Percentiles rank a stretch among this genome's conserved stretches.
These are phyloP conservation scores for Gnatocerus cornutus DNA, from an alignment of 2,888 invertebrate species.

Conservation along the genomic window DNA sequence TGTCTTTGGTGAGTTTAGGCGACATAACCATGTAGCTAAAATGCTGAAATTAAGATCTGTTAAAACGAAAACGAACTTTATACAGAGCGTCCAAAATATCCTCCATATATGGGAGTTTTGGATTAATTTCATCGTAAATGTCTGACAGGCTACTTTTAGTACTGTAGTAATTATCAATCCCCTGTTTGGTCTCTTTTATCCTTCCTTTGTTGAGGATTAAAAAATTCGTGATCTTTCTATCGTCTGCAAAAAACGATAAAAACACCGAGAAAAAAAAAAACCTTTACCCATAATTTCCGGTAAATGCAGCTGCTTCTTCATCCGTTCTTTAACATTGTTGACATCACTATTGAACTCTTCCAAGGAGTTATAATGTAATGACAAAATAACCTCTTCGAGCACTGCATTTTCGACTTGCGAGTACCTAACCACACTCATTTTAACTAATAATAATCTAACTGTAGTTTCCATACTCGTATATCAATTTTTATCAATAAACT, in stretches of 20 bases:
- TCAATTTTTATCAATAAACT: too few species aligned
- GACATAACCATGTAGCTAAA: neutral
- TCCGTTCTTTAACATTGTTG: neutral
- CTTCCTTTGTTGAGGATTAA: constrained; percentile 2
- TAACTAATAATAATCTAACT: too few species aligned
- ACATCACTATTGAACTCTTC: neutral
- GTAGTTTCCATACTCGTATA: too few species aligned
- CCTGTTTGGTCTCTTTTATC: neutral
- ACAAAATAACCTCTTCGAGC: neutral
- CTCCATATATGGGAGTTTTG: constrained; percentile 2
- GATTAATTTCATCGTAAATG: neutral
- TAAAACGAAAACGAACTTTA: neutral
- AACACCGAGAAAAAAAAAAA: neutral
- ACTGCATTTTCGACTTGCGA: neutral
- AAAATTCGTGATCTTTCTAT: neutral
- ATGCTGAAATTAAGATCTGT: neutral
- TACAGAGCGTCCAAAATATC: neutral
- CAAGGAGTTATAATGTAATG: neutral
- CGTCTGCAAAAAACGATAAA: neutral
- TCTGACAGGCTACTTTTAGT: neutral
- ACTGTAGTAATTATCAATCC: constrained; percentile 8
- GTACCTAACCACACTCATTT: too few species aligned
- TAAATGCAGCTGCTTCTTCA: neutral
- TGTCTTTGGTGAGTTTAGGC: neutral
- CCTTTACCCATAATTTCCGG: neutral